Conservation (phyloP, 2,797 vertebrate species). For the Lacerta bilineata region DNA sequence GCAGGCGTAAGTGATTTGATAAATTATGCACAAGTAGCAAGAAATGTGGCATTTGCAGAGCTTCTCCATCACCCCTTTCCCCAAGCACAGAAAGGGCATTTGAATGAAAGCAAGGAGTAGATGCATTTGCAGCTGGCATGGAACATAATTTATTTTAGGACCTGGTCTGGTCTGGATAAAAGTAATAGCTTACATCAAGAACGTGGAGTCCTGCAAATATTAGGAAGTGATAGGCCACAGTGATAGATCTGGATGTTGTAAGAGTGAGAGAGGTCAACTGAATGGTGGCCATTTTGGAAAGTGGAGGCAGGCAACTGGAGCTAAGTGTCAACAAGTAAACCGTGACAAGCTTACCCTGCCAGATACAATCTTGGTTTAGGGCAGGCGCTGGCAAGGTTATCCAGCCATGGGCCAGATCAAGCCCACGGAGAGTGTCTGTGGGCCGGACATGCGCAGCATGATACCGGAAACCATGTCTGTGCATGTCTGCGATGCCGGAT, state of each 20-base stretch:
- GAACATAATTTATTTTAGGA: fast-evolving
- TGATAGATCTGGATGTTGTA: background rate
- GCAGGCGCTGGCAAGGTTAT: too few relatives aligned
- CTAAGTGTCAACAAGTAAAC: background rate
- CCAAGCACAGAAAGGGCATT: background rate
- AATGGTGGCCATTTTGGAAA: background rate
- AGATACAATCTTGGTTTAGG: background rate
- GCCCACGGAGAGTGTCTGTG: too few relatives aligned
- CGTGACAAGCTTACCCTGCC: background rate
- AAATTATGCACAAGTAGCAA: slow-evolving; percentile 38
- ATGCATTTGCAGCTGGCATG: background rate
- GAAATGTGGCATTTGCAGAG: background rate
- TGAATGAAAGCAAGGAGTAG: background rate
- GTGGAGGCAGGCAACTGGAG: background rate
- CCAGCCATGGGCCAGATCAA: too few relatives aligned
- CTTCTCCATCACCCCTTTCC: background rate
- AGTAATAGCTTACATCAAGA: background rate
- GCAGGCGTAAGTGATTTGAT: slow-evolving; percentile 23
- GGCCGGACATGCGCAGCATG: too few relatives aligned
- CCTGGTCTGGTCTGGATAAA: background rate
- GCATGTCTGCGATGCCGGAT: too few relatives aligned
- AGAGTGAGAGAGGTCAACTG: background rate
- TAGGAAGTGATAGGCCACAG: background rate
- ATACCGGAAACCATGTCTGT: too few relatives aligned
- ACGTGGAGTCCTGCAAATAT: fast-evolving